Conservation (phyloP, 2,888 invertebrate genomes). For the Pristionchus exspectatus region DNA sequence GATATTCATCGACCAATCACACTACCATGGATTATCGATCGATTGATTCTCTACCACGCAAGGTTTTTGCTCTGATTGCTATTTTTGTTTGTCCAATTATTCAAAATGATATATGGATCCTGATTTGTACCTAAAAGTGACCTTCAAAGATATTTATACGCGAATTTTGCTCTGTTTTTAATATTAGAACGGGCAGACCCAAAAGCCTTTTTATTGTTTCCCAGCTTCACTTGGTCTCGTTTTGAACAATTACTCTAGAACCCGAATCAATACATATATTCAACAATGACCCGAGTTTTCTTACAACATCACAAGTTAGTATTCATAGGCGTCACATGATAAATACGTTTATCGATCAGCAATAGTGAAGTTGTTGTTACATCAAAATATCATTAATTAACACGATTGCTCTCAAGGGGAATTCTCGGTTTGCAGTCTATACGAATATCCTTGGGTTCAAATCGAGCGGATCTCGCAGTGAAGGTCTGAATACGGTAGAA, state of each 20-base stretch:
- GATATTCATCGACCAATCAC: slow-evolving; percentile 3
- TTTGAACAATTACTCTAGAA: neutral
- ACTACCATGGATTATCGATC: neutral
- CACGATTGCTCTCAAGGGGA: slow-evolving; percentile 35
- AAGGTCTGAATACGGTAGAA: slow-evolving; percentile 14
- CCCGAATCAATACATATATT: slow-evolving; percentile 1
- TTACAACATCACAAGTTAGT: slow-evolving; percentile 26
- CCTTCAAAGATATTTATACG: slow-evolving; percentile 31
- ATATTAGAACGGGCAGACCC: slow-evolving; percentile 39
- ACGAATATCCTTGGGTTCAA: slow-evolving; percentile 41
- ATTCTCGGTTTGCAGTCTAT: slow-evolving; percentile 34
- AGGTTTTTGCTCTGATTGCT: neutral
- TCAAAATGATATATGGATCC: slow-evolving; percentile 9
- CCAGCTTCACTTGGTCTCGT: slow-evolving; percentile 19
- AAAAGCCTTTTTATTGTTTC: slow-evolving; percentile 16
- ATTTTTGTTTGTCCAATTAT: neutral
- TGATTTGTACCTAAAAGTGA: slow-evolving; percentile 42
- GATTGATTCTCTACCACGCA: neutral
- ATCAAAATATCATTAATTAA: neutral
- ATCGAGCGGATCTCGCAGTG: slow-evolving; percentile 41
- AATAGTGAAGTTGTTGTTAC: neutral
- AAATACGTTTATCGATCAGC: slow-evolving; percentile 7
- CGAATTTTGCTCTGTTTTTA: slow-evolving; percentile 42
- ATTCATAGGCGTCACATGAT: slow-evolving; percentile 25
- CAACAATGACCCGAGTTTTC: neutral